phyloP scores from a whole-genome alignment of 2,113 vertebrate genomes.

The Ia io region DNA sequence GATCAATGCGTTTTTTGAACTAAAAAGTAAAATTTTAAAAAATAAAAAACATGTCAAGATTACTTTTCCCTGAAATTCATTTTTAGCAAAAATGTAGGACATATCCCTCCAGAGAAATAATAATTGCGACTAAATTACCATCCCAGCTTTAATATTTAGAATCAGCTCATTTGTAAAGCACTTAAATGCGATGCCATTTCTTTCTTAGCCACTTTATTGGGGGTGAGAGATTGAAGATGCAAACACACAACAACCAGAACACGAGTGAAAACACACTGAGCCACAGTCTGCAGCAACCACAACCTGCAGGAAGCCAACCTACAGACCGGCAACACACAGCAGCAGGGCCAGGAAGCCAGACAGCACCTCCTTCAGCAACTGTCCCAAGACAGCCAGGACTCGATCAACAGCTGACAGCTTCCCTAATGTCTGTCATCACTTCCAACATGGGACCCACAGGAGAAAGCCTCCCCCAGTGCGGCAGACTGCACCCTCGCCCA shows the following conservation, averaged over 20 bases:
- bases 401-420: neutral
- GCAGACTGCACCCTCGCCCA: rapidly evolving
- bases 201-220: neutral
- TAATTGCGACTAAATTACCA: neutral
- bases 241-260: neutral
- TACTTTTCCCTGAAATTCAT: neutral
- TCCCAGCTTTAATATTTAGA: neutral
- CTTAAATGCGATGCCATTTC: neutral
- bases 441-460: neutral
- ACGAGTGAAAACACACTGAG: rapidly evolving
- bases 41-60: neutral
- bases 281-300: neutral
- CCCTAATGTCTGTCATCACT: neutral
- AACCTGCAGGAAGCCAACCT: neutral
- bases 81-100: neutral
- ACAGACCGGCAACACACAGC: rapidly evolving
- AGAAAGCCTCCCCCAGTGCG: neutral
- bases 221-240: neutral
- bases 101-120: neutral
- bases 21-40: too few relatives aligned
- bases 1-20: neutral
- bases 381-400: neutral
- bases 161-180: neutral
- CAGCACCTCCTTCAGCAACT: neutral
- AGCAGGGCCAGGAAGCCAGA: too few relatives aligned